Base-by-base conservation (phyloP, 2,888 invertebrate genomes). In the Polymixis lichenea region DNA sequence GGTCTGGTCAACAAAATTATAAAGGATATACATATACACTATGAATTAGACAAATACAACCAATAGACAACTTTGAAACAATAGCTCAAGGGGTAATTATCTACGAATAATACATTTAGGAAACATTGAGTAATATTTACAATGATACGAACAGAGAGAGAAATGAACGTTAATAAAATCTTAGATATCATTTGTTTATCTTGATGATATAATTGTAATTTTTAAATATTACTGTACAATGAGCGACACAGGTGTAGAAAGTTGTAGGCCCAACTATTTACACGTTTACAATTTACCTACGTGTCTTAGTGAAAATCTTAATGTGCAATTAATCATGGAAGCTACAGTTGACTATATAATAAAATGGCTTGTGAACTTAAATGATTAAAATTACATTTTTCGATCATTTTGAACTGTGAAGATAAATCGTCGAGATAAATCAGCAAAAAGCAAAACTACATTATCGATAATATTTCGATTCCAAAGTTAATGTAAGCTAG, bases 181-280 rank as follows among this genome's bases (percentile, higher is more conserved):
- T 88, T 88, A n/a, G n/a, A n/a, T n/a, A 86, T 80, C 51, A 86
- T 79, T 86, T 85, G 80, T 86, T 85, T 62, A 79, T 75, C 75
- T 77, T 84, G 80, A 77, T 85, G 81, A 83, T 82, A 87, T 86
- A 86, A 86, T 87, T 85, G 78, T 87, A 88, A 85, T 90, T 87
- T 87, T 73, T 81, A 75, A 75, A 75, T 87, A 88, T 91, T 90
- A 90, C 93, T 94, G 92, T 95, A 95, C 94, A 95, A 90, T 95
- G 95, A 95, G 95, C 95, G 95, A 95, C 94, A 93, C 95, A 95
- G 95, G 95, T 95, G 95, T 94, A 93, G 92, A 93, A 88, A 91
- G 88, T 90, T 89, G 91, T 93, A 93, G 93, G 94, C 92, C 91
- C 90, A 88, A 91, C 87, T 95, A 95, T 95, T 89, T 95, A 95